A percentile compares a stretch with the other conserved stretches of the same genome.
These are phyloP conservation scores for Etia nguti DNA, from an alignment of 2,113 vertebrate species.

Conservation along the genomic window DNA sequence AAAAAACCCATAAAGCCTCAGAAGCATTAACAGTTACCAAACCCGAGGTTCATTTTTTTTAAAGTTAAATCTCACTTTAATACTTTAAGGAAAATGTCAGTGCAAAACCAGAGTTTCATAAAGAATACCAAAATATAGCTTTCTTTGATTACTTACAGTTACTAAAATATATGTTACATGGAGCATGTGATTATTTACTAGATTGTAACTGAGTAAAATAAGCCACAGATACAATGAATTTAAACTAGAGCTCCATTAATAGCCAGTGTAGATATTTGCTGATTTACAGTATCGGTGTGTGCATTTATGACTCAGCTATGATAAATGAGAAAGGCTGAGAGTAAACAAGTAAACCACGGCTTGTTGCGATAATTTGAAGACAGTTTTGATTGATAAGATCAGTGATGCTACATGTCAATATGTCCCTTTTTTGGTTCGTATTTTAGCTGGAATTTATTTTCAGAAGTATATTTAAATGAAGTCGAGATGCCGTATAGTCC, in stretches of 20 bases:
- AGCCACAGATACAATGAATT: not conserved
- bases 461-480: not conserved
- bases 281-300: not conserved
- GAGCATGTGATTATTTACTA: not conserved
- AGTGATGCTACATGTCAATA: not conserved
- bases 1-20: fast-evolving
- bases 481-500: not conserved
- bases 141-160: not conserved
- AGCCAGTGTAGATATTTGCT: not conserved
- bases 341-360: not conserved
- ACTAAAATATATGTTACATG: not conserved
- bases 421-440: not conserved
- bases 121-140: not conserved
- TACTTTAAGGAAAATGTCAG: not conserved
- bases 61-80: not conserved
- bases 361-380: not conserved
- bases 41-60: not conserved
- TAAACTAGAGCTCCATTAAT: not conserved
- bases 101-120: not conserved
- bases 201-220: not conserved
- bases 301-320: not conserved
- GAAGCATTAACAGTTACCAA: not conserved
- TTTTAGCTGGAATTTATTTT: not conserved
- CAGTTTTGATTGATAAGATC: not conserved
- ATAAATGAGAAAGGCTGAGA: not conserved